Percentiles rank a stretch among this genome's conserved stretches.
Evolutionary conservation across 2,113 vertebrate genomes (phyloP).

Genomic region (Bubo blakistoni): DNA sequence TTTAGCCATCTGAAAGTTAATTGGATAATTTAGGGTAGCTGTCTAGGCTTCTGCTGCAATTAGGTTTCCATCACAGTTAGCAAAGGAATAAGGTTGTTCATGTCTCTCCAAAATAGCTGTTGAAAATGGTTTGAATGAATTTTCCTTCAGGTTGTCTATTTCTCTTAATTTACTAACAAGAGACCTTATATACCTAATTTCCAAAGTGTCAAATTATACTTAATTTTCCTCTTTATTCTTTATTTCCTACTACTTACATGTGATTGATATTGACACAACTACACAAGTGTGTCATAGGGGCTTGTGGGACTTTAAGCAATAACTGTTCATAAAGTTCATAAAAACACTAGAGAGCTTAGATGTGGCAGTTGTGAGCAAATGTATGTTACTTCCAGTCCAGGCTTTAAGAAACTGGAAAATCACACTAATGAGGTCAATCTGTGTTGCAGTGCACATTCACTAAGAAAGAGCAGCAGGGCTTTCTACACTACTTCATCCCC

Average conservation of each 20-base stretch:
- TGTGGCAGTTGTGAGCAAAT: neutral
- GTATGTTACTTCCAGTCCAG: neutral
- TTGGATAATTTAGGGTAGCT: neutral
- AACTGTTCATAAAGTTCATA: neutral
- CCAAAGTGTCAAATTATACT: neutral
- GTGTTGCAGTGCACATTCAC: neutral
- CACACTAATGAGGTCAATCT: neutral
- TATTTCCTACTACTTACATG: neutral
- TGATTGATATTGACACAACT: neutral
- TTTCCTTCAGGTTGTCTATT: neutral
- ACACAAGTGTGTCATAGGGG: neutral
- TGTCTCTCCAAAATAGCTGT: neutral
- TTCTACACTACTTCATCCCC: neutral
- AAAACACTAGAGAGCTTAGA: neutral
- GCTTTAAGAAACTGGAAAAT: neutral
- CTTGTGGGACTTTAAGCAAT: neutral
- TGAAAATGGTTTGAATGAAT: neutral
- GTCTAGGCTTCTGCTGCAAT: neutral
- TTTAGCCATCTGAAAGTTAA: neutral
- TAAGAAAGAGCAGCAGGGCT: neutral
- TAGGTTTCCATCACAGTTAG: neutral
- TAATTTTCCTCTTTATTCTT: neutral
- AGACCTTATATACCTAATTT: neutral
- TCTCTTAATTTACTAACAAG: neutral
- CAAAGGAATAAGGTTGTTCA: neutral